phyloP scores from a whole-genome alignment of 2,113 vertebrate species.

The Nestor notabilis region DNA sequence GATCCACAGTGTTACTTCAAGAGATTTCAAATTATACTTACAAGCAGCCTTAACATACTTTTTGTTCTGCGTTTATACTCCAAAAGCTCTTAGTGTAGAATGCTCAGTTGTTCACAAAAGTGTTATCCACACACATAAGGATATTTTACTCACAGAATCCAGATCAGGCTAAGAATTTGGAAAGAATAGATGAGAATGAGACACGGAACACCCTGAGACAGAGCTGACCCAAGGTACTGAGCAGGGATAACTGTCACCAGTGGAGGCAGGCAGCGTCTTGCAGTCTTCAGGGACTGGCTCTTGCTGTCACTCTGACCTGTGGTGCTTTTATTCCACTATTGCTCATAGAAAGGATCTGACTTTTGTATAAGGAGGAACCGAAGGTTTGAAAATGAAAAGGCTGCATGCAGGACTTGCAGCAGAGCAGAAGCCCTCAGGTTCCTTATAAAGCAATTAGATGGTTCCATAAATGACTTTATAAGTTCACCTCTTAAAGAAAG shows the following conservation, averaged over 20 bases:
- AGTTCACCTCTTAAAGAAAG: constrained; percentile 29
- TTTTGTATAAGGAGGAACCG: background rate
- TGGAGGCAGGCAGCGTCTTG: background rate
- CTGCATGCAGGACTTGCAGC: background rate
- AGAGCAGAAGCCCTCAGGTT: background rate
- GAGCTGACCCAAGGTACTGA: background rate
- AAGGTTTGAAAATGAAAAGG: background rate
- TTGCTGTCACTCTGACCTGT: background rate
- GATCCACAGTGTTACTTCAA: background rate
- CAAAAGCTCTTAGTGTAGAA: background rate
- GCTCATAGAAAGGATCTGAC: background rate
- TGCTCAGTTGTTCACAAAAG: background rate
- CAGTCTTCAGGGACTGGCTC: background rate
- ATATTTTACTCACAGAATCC: background rate
- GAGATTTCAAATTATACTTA: background rate
- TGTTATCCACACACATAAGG: background rate
- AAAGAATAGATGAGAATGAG: background rate
- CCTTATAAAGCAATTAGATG: background rate
- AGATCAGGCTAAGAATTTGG: background rate
- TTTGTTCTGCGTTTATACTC: background rate
- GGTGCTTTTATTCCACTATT: background rate
- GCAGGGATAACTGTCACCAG: background rate
- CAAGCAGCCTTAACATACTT: background rate
- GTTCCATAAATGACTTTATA: constrained; percentile 3
- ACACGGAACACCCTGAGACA: background rate